These are phyloP conservation scores for Aquatica leii DNA, from an alignment of 2,888 invertebrate species.

Conservation along the genomic window DNA sequence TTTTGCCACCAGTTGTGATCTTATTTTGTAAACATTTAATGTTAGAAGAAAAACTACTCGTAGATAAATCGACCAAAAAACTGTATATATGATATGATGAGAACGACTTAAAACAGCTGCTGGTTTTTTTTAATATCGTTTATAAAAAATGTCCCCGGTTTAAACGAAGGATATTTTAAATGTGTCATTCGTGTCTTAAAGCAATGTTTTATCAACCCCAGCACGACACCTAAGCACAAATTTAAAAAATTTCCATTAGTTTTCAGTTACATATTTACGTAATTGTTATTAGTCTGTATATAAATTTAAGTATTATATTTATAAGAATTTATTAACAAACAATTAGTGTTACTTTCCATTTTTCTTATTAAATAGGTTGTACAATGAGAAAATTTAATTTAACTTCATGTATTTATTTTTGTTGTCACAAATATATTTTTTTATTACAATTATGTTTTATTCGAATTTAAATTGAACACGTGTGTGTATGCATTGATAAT, in stretches of 20 bases:
- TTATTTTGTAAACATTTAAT: slow-evolving; percentile 45
- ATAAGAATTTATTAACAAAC: not conserved
- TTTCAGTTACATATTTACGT: no score
- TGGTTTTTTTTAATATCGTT: slow-evolving; percentile 33
- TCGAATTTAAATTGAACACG: no score
- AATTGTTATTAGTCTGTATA: not conserved
- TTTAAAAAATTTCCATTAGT: no score
- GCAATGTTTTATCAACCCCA: slow-evolving; percentile 11
- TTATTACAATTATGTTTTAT: slow-evolving; percentile 15
- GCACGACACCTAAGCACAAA: no score
- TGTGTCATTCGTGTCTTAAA: slow-evolving; percentile 24
- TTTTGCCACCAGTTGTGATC: slow-evolving; percentile 49
- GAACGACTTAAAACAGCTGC: slow-evolving; percentile 56
- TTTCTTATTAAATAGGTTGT: not conserved
- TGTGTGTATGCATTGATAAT: no score
- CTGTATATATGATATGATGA: slow-evolving; percentile 56
- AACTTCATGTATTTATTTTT: slow-evolving; percentile 35
- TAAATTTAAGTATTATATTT: not conserved
- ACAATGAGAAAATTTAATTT: slow-evolving; percentile 25
- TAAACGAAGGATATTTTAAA: slow-evolving; percentile 28
- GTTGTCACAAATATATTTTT: slow-evolving; percentile 35
- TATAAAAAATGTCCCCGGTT: slow-evolving; percentile 31
- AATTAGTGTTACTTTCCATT: slow-evolving; percentile 5
- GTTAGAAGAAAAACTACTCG: slow-evolving; percentile 39
- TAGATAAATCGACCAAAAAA: slow-evolving; percentile 46